These are phyloP conservation scores for Agapornis roseicollis DNA, from an alignment of 2,113 vertebrate species.

Conservation along the genomic window DNA sequence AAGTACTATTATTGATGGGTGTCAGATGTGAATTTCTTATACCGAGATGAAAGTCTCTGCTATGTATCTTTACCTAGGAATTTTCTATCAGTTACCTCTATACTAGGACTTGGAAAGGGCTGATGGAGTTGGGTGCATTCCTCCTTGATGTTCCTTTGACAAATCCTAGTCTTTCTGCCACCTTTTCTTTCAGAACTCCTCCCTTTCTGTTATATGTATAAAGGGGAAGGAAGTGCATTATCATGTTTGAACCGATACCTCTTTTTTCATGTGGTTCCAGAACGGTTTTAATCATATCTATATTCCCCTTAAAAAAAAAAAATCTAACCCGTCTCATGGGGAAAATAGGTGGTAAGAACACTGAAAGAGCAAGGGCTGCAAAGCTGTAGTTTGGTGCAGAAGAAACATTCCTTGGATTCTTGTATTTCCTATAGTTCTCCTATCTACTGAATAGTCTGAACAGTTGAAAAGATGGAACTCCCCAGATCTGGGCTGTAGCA, in stretches of 20 bases:
- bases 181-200: background rate
- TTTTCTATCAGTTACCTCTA: background rate
- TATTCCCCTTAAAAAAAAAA: background rate
- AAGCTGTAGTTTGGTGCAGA: background rate
- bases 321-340: background rate
- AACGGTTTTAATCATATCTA: background rate
- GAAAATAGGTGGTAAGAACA: background rate
- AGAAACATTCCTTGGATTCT: background rate
- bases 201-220: background rate
- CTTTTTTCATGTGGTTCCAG: background rate
- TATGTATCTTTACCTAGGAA: background rate
- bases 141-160: background rate
- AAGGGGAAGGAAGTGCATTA: background rate
- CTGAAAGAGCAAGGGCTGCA: background rate
- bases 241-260: background rate
- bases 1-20: background rate
- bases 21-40: background rate
- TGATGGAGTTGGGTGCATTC: background rate
- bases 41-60: background rate
- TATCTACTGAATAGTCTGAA: background rate
- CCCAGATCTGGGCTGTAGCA: background rate
- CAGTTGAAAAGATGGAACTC: background rate
- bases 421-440: background rate
- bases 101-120: background rate
- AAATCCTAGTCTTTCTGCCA: background rate